Conservation (phyloP, 2,888 invertebrate species). For the Meiosimyza platycephala region DNA sequence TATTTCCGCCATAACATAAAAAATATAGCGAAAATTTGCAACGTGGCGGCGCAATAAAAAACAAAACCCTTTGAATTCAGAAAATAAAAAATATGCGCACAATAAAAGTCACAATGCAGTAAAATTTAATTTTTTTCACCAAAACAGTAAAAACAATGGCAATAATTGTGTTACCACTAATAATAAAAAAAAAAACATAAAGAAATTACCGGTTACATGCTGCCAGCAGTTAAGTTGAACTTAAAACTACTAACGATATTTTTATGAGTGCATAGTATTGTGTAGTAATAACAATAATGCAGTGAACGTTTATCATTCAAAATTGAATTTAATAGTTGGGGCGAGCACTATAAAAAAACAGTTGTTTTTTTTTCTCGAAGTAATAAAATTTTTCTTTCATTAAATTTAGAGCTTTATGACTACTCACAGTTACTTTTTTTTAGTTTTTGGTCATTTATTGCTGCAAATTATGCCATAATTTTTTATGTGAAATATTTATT, state of each 20-base stretch:
- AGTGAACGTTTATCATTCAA: slow-evolving; percentile 18
- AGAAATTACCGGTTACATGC: neutral
- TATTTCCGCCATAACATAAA: slow-evolving; percentile 31
- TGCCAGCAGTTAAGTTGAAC: neutral
- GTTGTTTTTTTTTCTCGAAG: neutral
- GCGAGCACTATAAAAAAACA: neutral
- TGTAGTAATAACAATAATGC: slow-evolving; percentile 18
- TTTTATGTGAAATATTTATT: no score
- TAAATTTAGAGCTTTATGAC: no score
- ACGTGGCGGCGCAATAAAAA: neutral
- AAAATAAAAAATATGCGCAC: slow-evolving; percentile 20
- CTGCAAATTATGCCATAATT: no score
- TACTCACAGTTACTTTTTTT: no score
- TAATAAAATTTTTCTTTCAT: no score
- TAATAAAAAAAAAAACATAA: neutral
- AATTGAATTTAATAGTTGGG: neutral
- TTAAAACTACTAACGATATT: neutral
- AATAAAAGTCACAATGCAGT: slow-evolving; percentile 31
- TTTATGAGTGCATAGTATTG: neutral
- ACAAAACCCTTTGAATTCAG: neutral
- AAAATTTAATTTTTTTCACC: slow-evolving; percentile 4
- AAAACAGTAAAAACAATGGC: neutral
- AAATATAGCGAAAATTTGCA: neutral
- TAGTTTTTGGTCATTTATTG: no score
- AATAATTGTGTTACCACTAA: neutral